These are phyloP conservation scores for Archaeoteleia sp. DNA, from an alignment of 2,888 invertebrate genomes.

Conservation along the genomic window DNA sequence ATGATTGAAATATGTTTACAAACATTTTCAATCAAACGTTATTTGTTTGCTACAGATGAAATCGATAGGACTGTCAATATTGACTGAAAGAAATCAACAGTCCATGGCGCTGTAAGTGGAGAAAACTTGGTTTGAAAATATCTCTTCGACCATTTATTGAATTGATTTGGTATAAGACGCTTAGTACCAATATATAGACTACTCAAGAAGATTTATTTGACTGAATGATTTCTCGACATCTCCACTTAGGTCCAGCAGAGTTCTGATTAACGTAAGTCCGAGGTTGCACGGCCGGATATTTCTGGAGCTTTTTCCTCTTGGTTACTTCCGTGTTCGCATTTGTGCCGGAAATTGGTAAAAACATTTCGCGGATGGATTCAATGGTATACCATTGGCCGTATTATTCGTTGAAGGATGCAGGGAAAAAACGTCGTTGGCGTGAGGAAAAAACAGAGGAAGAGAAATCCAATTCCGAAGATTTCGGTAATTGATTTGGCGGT, in stretches of 20 bases:
- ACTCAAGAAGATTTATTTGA: conserved; percentile 48
- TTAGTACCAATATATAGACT: conserved; percentile 34
- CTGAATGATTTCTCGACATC: conserved; percentile 52
- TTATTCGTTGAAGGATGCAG: conserved; percentile 44
- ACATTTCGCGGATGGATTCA: conserved; percentile 51
- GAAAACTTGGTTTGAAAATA: conserved; percentile 16
- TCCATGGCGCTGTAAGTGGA: not conserved
- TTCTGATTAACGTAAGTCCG: conserved; percentile 52
- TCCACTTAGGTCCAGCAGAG: conserved; percentile 30
- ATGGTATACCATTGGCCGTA: conserved; percentile 36
- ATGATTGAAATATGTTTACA: conserved; percentile 17
- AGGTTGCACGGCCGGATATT: conserved; percentile 45
- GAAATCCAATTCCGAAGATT: conserved; percentile 51
- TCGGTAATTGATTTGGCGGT: conserved; percentile 51
- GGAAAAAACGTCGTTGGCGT: conserved; percentile 14
- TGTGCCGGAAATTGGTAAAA: conserved; percentile 55
- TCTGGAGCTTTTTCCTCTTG: conserved; percentile 41
- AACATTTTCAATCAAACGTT: not conserved
- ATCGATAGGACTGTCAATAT: conserved; percentile 6
- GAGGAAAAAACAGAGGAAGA: conserved; percentile 30
- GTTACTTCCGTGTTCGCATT: conserved; percentile 48
- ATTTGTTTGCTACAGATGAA: not conserved
- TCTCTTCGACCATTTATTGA: conserved; percentile 31
- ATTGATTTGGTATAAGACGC: conserved; percentile 46
- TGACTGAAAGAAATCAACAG: conserved; percentile 14